Base-by-base conservation (phyloP, 2,888 invertebrate species). In the Thumatha senex region DNA sequence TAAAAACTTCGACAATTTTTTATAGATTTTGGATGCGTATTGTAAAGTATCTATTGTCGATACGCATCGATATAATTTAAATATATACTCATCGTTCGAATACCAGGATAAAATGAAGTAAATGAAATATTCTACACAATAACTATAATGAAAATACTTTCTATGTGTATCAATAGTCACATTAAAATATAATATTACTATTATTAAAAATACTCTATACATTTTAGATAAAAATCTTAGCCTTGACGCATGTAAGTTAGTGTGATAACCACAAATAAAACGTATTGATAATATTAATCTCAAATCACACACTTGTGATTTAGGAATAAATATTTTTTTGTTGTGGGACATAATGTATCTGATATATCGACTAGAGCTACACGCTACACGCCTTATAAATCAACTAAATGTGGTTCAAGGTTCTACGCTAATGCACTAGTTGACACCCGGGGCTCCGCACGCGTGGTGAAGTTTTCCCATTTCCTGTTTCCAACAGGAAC, bases 221-320 rank as follows among this genome's bases (percentile, higher is more conserved):
- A 41, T 8, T 41, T 30, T 35, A 13, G 34, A 41, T 15, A 41
- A 14, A 30, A 24, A 30, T 2, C 13, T 3, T n/a, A 24, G 10
- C 8, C 7, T 15, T 3, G 41, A 14, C 1, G n/a, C 15, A 7
- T 1, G 0, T 8, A 41, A 9, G 13, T 11, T 36, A n/a, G 30
- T 12, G 14, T 41, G 13, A n/a, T 48, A 41, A 30, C 41, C 48
- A 33, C 12, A 30, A 15, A 48, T n/a, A 18, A 41, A 41, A n/a
- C 41, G 40, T 12, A 36, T 31, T n/a, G 35, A 30, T 14, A 41
- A 11, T 3, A 41, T 30, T 30, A 24, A 35, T 0, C 36, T 41
- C 8, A 47, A 14, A n/a, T 40, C 33, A 40, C 29, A 40, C 11
- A 47, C 47, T 40, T 11, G 34, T 11, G 15, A 8, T 15, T 24